Evolutionary conservation across 2,113 vertebrate species (phyloP).

Genomic region (Cisticola juncidis): DNA sequence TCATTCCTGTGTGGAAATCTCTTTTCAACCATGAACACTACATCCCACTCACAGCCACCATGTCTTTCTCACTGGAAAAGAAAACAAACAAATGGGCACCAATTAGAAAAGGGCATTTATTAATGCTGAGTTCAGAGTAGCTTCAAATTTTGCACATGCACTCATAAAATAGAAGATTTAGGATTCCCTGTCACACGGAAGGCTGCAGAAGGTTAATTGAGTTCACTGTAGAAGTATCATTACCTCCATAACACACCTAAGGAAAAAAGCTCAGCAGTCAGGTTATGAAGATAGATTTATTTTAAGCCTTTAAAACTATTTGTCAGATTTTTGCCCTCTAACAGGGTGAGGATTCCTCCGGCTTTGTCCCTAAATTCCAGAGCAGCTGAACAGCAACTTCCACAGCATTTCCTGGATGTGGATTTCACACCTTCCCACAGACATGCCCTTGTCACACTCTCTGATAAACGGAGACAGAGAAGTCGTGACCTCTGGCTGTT

Average conservation of each 20-base stretch:
- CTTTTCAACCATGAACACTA: conserved; percentile 55
- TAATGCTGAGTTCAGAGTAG: not conserved
- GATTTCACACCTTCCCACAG: not conserved
- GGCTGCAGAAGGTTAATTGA: conserved; percentile 56
- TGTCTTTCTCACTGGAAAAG: conserved; percentile 56
- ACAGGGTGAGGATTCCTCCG: not conserved
- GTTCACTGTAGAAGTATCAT: conserved; percentile 50
- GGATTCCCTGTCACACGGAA: not conserved
- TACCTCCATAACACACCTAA: conserved; percentile 17
- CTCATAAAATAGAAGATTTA: conserved; percentile 49
- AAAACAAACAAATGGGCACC: conserved; percentile 59
- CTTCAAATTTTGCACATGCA: conserved; percentile 8
- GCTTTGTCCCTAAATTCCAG: not conserved
- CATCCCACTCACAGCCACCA: conserved; percentile 57
- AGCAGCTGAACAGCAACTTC: not conserved
- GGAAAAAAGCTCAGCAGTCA: not conserved
- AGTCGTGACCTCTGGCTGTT: not conserved
- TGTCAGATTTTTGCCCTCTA: conserved; percentile 3
- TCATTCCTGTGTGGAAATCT: conserved; percentile 14
- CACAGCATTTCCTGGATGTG: rapidly evolving
- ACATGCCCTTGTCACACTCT: not conserved
- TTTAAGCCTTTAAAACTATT: not conserved
- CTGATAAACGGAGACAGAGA: rapidly evolving
- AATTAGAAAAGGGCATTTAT: conserved; percentile 42
- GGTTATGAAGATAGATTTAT: conserved; percentile 39